A percentile compares a stretch with the other conserved stretches of the same genome.
phyloP scores from a whole-genome alignment of 2,888 invertebrate species.

The Ferrisia virgata region DNA sequence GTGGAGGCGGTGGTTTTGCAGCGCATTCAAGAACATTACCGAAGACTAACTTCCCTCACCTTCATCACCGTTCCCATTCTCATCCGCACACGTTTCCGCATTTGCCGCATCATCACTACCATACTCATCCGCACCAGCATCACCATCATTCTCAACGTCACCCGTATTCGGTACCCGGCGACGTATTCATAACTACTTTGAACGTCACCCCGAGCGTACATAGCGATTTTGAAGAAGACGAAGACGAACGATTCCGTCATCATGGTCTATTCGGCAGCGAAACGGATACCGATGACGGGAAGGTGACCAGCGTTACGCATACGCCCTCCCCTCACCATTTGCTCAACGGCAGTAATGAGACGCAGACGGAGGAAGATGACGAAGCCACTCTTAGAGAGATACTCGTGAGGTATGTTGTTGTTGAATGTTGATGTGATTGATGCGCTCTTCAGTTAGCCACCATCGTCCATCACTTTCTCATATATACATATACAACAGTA shows the following conservation, averaged over 20 bases:
- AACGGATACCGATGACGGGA: slow-evolving; percentile 53
- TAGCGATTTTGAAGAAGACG: slow-evolving; percentile 31
- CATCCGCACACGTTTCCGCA: slow-evolving; percentile 41
- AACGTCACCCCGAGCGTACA: slow-evolving; percentile 12
- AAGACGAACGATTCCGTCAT: slow-evolving; percentile 35
- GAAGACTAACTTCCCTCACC: slow-evolving; percentile 42
- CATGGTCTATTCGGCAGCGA: slow-evolving; percentile 50
- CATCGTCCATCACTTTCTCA: neutral
- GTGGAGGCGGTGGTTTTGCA: slow-evolving; percentile 48
- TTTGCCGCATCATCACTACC: slow-evolving; percentile 15
- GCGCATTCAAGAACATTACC: slow-evolving; percentile 38
- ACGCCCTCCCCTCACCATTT: slow-evolving; percentile 52
- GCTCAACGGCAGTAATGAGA: slow-evolving; percentile 53
- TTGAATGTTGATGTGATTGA: too few relatives aligned
- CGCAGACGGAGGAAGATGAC: slow-evolving; percentile 59
- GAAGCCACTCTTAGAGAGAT: slow-evolving; percentile 92
- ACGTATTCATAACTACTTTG: neutral
- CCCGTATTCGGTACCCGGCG: slow-evolving; percentile 16
- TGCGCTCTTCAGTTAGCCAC: neutral
- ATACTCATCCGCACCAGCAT: slow-evolving; percentile 10
- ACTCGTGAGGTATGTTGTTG: slow-evolving; percentile 77
- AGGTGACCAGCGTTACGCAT: slow-evolving; percentile 50
- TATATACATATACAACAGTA: too few relatives aligned
- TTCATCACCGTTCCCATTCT: slow-evolving; percentile 43
- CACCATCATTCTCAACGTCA: slow-evolving; percentile 19